Base-by-base conservation (phyloP, 23 tunicate species). In the Diplosoma virens region DNA sequence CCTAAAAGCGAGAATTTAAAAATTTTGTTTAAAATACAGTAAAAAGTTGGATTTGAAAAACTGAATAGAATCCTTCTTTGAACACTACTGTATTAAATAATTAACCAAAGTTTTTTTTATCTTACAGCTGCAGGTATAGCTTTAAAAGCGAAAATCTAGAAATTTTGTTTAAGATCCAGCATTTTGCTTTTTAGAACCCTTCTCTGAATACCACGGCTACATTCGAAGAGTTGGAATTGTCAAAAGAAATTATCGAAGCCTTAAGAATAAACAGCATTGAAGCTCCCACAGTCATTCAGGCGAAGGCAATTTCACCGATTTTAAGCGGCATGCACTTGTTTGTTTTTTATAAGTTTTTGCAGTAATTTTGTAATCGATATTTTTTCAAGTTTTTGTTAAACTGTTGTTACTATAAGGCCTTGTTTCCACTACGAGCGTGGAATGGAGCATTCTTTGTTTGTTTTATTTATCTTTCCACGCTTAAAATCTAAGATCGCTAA, bases 231-330 rank as follows among this genome's bases (percentile, higher is more conserved):
- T 30, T 79, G 5, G 59, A 60, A 6, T 74, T 81, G 45, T 30
- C 48, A 20, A 14, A 20, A 1, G 82, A 66, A 25, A 45, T 90
- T 18, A 3, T 80, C 7, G 48, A 80, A 54, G 78, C 91, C 28
- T 58, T 90, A 16, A 58, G 70, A 0, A 37, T 25, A 3, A 56
- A 29, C 24, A 60, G 36, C 17, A 32, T 90, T 1, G 30, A 37
- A 3, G 55, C 36, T 28, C 86, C 90, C 3, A 90, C 90, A 7
- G 59, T 33, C 1, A 80, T 90, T 21, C 97, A 90, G 56, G 30
- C 47, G 3, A 84, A 84, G 41, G 85, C 65, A 0, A 84, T 90
- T 47, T 90, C 97, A 0, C 73, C 6, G 16, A 65, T 90, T 59
- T 22, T 77, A 47, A 17, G 58, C 25, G 91, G 91, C 83, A 20